These are phyloP conservation scores for Koerneria pararmatus DNA, from an alignment of 2,888 invertebrate species.

Conservation along the genomic window DNA sequence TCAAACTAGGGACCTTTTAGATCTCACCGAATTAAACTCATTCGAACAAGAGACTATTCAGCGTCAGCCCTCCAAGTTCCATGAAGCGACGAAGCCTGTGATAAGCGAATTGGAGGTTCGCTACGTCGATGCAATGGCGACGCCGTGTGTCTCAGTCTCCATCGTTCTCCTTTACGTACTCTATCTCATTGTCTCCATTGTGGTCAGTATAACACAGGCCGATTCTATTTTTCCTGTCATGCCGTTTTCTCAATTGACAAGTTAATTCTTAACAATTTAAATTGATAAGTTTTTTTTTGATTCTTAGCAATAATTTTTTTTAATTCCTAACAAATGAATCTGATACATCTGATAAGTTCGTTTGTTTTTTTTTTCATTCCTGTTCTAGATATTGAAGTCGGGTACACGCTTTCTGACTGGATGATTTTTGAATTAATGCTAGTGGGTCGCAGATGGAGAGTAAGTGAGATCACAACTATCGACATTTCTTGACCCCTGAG, in stretches of 20 bases:
- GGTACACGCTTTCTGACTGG: no score
- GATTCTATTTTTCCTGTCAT: no score
- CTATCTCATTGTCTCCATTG: slow-evolving; percentile 49
- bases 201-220: slow-evolving; percentile 29
- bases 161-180: slow-evolving; percentile 45
- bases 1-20: not conserved
- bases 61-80: slow-evolving; percentile 56
- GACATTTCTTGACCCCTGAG: no score
- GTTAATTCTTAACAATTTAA: no score
- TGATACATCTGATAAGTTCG: no score
- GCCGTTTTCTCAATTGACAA: no score
- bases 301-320: not conserved
- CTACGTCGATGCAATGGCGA: slow-evolving; percentile 41
- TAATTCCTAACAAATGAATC: no score
- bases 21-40: not conserved
- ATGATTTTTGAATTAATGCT: no score
- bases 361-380: no score
- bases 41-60: slow-evolving; percentile 22
- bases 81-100: slow-evolving; percentile 54
- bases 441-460: no score
- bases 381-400: no score
- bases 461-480: no score
- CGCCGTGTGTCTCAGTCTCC: slow-evolving; percentile 40
- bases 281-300: not conserved
- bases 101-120: slow-evolving; percentile 44